phyloP scores from a whole-genome alignment of 64 coral and sea anemone species.

The Porites australiensis region DNA sequence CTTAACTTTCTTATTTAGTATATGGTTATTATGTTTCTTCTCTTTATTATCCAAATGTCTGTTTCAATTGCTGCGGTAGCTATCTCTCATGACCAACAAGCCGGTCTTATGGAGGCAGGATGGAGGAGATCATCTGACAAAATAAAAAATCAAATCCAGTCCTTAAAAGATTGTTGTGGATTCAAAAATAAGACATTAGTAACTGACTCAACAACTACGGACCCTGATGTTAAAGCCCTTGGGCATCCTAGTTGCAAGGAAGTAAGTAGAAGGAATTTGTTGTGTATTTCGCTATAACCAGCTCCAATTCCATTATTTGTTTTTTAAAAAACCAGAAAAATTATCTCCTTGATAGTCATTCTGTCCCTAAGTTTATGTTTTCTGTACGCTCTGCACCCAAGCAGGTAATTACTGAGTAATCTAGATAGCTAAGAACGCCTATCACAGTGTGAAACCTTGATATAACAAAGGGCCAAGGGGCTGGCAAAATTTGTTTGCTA shows the following conservation, averaged over 20 bases:
- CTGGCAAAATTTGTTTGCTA: too few relatives aligned
- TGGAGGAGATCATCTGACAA: conserved; percentile 70
- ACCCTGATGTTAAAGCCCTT: background rate
- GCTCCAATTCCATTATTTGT: too few relatives aligned
- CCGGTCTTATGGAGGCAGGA: conserved; percentile 77
- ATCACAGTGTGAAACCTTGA: too few relatives aligned
- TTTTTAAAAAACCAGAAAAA: too few relatives aligned
- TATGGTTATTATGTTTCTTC: conserved; percentile 88
- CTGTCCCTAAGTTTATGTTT: too few relatives aligned
- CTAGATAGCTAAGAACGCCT: too few relatives aligned
- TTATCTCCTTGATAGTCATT: too few relatives aligned
- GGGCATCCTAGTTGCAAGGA: conserved; percentile 54
- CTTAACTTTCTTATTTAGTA: conserved; percentile 80
- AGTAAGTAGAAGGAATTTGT: conserved; percentile 39
- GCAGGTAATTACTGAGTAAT: too few relatives aligned
- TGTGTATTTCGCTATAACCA: background rate
- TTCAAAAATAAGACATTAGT: conserved; percentile 42
- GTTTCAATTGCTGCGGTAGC: conserved; percentile 94
- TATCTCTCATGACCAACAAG: conserved; percentile 80
- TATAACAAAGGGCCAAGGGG: too few relatives aligned
- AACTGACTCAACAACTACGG: background rate
- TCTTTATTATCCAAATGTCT: conserved; percentile 93
- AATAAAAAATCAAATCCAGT: conserved; percentile 78
- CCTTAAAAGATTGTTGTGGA: conserved; percentile 87
- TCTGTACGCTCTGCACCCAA: too few relatives aligned